Evolutionary conservation across 2,888 invertebrate genomes (phyloP).

Genomic region (Trichopoda pennipes): DNA sequence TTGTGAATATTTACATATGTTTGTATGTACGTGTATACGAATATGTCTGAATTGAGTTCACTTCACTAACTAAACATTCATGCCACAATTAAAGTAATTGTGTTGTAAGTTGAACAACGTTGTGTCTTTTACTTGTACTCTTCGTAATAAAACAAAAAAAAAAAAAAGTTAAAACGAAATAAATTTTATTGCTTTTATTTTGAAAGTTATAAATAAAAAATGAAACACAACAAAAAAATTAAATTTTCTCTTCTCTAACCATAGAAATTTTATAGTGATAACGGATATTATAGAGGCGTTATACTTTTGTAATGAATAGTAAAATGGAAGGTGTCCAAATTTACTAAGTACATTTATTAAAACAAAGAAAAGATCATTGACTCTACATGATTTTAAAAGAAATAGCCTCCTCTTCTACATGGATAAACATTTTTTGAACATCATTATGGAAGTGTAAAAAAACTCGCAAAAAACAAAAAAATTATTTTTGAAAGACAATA

Average conservation of each 20-base stretch:
- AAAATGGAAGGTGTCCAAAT: not conserved
- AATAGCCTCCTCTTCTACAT: too few relatives aligned
- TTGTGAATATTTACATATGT: not conserved
- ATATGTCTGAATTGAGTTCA: conserved; percentile 14
- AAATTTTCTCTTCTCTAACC: too few relatives aligned
- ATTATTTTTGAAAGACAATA: too few relatives aligned
- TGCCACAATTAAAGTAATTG: conserved; percentile 59
- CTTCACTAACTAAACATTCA: conserved; percentile 12
- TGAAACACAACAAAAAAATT: conserved; percentile 15
- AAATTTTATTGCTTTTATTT: conserved; percentile 23
- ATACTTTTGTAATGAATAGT: conserved; percentile 9
- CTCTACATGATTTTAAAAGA: conserved; percentile 16
- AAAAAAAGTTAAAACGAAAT: conserved; percentile 3
- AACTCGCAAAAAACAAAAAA: too few relatives aligned
- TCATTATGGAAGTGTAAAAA: too few relatives aligned
- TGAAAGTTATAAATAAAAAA: conserved; percentile 17
- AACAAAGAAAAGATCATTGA: conserved; percentile 40
- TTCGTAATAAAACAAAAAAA: not conserved
- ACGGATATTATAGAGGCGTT: not conserved
- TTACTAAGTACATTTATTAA: not conserved
- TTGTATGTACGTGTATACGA: not conserved
- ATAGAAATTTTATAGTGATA: too few relatives aligned
- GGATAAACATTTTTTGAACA: too few relatives aligned
- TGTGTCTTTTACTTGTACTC: conserved; percentile 6
- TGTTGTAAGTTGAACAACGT: conserved; percentile 8